Base-by-base conservation (phyloP, 1,140 invertebrate genomes). In the Sitobion miscanthi region DNA sequence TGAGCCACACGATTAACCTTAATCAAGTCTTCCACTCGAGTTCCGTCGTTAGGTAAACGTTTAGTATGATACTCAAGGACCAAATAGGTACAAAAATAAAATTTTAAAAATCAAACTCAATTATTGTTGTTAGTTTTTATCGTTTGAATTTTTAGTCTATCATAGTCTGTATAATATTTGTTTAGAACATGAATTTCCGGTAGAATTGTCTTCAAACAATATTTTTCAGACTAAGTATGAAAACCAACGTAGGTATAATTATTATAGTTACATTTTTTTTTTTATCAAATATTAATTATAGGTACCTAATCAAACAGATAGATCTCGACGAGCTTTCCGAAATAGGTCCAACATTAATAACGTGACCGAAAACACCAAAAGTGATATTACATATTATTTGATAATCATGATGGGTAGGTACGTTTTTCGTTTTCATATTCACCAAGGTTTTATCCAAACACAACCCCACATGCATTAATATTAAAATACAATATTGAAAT, bases 11-110 rank as follows among this genome's bases (percentile, higher is more conserved):
- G 5, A 94, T 95, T 94, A 97, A 96, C 94, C 96, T 95, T 87
- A 97, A 95, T 97, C 97, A 97, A 0, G 97, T 97, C n/a, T 96
- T 95, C 21, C 94, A 94, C 87, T 96, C 95, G 25, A 97, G 94
- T 94, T 96, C 96, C 94, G 97, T 95, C 96, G 97, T 97, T 5
- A 97, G 95, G 94, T 96, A 96, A 54, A 97, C 95, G 94, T 97
- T 97, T 62, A 97, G 95, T n/a, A 97, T 95, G 90, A 97, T 96
- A 94, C 96, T 97, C 8, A 97, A 77, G 23, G 96, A 95, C 96
- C 1, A 96, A 94, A 30, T 97, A 97, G 52, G 96, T 96, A 96
- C 94, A 52, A 49, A 38, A 94, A 94, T 38, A 0, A 8, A 25
- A 25, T 23, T 57, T 49, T 23, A 82, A 62, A 52, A 45, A 52